Percentiles rank a stretch among this genome's conserved stretches.
Evolutionary conservation across 2,113 vertebrate genomes (phyloP).

Genomic region (Crypturellus undulatus): DNA sequence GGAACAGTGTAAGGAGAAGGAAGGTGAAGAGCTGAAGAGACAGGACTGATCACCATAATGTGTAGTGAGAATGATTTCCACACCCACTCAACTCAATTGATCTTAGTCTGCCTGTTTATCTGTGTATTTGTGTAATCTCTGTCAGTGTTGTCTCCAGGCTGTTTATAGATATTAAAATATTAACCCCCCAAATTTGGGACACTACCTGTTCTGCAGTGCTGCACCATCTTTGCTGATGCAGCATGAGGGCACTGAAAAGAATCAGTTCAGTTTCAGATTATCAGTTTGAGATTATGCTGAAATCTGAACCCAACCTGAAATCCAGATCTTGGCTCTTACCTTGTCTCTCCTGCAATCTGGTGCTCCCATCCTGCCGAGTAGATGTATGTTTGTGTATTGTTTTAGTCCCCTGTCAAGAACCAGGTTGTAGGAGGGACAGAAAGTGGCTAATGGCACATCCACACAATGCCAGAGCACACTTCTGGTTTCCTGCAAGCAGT

Average conservation of each 20-base stretch:
- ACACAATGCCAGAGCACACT: neutral
- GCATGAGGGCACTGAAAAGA: neutral
- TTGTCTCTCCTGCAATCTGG: neutral
- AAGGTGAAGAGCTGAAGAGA: neutral
- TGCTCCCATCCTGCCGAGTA: neutral
- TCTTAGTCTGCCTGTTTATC: neutral
- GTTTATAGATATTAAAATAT: neutral
- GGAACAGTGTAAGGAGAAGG: neutral
- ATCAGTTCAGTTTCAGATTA: accelerated
- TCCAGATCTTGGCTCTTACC: neutral
- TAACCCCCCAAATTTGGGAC: no score
- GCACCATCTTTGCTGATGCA: neutral
- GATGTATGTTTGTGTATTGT: neutral
- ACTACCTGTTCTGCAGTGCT: neutral
- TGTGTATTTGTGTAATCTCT: neutral
- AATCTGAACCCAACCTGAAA: neutral
- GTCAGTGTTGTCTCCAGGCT: neutral
- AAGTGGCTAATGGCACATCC: neutral
- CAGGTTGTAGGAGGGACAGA: neutral
- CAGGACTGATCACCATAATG: neutral
- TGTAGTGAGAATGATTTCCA: neutral
- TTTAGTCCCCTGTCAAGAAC: neutral
- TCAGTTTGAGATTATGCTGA: neutral
- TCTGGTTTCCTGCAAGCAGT: neutral
- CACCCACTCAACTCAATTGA: neutral